phyloP scores from a whole-genome alignment of 1,140 invertebrate species.

The Lerema accius region DNA sequence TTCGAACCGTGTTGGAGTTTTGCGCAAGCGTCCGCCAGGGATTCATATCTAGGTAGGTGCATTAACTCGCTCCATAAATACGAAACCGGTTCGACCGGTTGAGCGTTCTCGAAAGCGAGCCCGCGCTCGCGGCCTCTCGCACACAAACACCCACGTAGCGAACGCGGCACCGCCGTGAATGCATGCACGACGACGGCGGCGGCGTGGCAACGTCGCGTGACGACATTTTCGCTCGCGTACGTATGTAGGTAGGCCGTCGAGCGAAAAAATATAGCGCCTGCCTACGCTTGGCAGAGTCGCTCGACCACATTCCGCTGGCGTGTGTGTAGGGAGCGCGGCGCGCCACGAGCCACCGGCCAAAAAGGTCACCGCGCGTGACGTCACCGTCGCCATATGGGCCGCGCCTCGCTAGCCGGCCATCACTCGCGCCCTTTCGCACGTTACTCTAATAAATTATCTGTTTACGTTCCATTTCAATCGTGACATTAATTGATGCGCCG shows the following conservation, averaged over 20 bases:
- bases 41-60: constrained; percentile 77
- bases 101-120: constrained; percentile 78
- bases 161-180: constrained; percentile 62
- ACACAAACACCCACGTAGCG: constrained; percentile 75
- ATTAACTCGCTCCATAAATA: constrained; percentile 79
- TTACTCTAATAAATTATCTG: constrained; percentile 55
- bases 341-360: constrained; percentile 67
- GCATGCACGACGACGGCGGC: constrained; percentile 68
- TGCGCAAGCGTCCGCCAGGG: constrained; percentile 73
- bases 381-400: constrained; percentile 73
- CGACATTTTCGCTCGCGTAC: constrained; percentile 83
- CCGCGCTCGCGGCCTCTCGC: constrained; percentile 68
- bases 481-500: constrained; percentile 44
- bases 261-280: constrained; percentile 81
- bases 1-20: constrained; percentile 52
- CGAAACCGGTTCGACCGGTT: constrained; percentile 77
- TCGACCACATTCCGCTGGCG: constrained; percentile 78
- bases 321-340: constrained; percentile 61
- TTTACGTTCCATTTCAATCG: constrained; percentile 51
- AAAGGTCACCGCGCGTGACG: constrained; percentile 77
- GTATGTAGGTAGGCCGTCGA: constrained; percentile 80
- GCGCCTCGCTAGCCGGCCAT: constrained; percentile 57
- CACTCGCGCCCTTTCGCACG: constrained; percentile 59
- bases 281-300: constrained; percentile 78
- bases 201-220: constrained; percentile 82